These are phyloP conservation scores for Pipistrellus kuhlii DNA, from an alignment of 2,797 vertebrate genomes.

Conservation along the genomic window DNA sequence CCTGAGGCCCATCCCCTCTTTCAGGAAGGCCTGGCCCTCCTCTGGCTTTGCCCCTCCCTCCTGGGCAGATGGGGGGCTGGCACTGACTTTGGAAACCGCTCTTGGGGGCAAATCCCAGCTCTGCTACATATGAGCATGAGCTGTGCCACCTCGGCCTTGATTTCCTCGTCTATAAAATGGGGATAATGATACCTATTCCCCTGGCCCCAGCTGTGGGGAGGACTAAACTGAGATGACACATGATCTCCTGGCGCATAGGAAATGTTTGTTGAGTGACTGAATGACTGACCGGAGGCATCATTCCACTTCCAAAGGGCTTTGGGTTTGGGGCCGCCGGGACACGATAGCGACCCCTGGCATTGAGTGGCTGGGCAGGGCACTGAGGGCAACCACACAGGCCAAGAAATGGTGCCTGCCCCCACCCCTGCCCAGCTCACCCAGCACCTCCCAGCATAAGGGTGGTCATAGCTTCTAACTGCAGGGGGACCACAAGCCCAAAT, in stretches of 20 bases:
- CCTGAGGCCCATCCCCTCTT: neutral
- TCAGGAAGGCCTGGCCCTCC: neutral
- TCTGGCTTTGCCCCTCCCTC: rapidly evolving
- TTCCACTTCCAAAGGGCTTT: neutral
- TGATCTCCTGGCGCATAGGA: too few species aligned
- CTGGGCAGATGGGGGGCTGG: neutral
- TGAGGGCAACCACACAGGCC: neutral
- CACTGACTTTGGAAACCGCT: neutral
- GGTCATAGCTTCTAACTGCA: neutral
- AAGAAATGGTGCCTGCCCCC: neutral
- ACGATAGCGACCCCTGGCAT: neutral
- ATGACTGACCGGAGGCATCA: neutral
- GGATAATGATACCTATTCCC: neutral
- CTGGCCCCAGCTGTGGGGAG: neutral
- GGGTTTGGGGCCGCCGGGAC: neutral
- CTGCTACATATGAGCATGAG: neutral
- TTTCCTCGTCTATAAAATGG: neutral
- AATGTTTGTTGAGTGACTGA: neutral
- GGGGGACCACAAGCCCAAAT: slow-evolving; percentile 81
- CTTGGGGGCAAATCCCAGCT: neutral
- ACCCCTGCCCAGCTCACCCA: neutral
- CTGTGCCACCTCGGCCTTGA: neutral
- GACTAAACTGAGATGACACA: neutral
- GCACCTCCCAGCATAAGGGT: neutral
- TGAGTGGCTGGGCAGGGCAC: neutral